A percentile compares a stretch with the other conserved stretches of the same genome.
phyloP scores from a whole-genome alignment of 1,140 invertebrate genomes.

The Drosophila yakuba region DNA sequence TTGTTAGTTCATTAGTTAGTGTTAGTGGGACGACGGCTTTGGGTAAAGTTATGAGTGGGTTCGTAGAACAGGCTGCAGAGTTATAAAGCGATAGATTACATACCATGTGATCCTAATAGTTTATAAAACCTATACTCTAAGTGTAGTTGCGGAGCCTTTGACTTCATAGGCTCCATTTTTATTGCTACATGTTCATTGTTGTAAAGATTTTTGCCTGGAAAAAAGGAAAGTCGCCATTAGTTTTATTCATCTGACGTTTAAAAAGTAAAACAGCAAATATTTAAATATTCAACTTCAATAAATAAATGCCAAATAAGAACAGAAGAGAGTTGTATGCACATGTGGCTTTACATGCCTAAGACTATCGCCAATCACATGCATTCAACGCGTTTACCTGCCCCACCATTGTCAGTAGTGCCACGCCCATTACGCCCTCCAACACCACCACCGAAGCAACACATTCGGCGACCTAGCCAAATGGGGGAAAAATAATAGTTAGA shows the following conservation, averaged over 20 bases:
- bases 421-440: conserved; percentile 50
- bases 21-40: conserved; percentile 23
- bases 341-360: conserved; percentile 46
- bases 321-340: neutral
- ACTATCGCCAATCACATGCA: conserved; percentile 45
- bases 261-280: conserved; percentile 2
- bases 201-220: conserved; percentile 99
- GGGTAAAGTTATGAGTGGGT: conserved; percentile 9
- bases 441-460: conserved; percentile 75
- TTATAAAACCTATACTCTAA: conserved; percentile 99
- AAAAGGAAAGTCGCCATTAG: conserved; percentile 30
- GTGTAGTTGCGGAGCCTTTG: conserved; percentile 99
- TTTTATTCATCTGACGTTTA: neutral
- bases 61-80: conserved; percentile 22
- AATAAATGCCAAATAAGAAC: neutral
- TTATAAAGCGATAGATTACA: conserved; percentile 82
- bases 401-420: conserved; percentile 45
- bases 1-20: conserved; percentile 21
- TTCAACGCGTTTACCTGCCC: conserved; percentile 55
- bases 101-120: conserved; percentile 97
- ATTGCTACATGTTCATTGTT: conserved; percentile 99
- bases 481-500: conserved; percentile 12
- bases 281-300: conserved; percentile 3
- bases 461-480: conserved; percentile 65
- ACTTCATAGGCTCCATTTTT: conserved; percentile 99